Conservation (phyloP, 2,888 invertebrate species). For the Branchipolynoe longqiensis region DNA sequence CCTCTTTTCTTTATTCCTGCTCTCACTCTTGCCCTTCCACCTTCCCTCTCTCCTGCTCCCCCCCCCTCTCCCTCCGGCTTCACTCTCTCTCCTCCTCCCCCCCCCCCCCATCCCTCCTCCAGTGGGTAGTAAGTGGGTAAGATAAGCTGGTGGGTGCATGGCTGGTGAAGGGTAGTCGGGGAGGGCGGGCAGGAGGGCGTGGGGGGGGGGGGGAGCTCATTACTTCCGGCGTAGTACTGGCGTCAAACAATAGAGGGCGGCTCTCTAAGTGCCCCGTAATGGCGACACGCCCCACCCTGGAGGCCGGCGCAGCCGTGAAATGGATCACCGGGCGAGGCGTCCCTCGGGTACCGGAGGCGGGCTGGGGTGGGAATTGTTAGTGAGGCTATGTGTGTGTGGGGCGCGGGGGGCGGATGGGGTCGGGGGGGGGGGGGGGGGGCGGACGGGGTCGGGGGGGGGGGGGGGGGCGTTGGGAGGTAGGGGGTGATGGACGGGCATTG, state of each 20-base stretch:
- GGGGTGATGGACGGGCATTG: neutral
- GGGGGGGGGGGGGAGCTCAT: slow-evolving; percentile 15
- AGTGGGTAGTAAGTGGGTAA: no score
- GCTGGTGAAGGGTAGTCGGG: neutral
- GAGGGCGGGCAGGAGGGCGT: neutral
- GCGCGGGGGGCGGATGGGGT: neutral
- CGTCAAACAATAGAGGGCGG: slow-evolving; percentile 46
- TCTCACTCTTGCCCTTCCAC: neutral
- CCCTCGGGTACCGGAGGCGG: neutral
- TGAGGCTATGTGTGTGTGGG: neutral
- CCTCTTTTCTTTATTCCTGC: neutral
- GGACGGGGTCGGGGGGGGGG: neutral
- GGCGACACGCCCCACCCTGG: neutral
- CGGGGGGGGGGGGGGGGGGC: neutral
- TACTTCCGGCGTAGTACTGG: neutral
- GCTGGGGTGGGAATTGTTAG: neutral
- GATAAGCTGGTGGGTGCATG: neutral
- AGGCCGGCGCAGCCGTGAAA: neutral
- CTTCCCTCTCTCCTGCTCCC: neutral
- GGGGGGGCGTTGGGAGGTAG: neutral
- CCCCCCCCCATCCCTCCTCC: no score
- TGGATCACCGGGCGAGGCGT: neutral
- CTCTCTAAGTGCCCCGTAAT: slow-evolving; percentile 18
- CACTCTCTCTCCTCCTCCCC: no score
- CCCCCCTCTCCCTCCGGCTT: neutral